Conservation (phyloP, 2,113 vertebrate genomes). For the human (Homo sapiens) region GRCh38 chr4:120471001-120471500, state of each 20-base stretch:
- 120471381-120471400: not conserved
- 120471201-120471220: not conserved
- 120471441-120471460: not conserved
- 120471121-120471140: not conserved
- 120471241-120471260: not conserved
- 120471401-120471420: not conserved
- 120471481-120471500: not conserved
- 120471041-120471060: not conserved
- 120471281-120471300: not conserved
- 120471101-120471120: not conserved
- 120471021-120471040: not conserved
- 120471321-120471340: not conserved
- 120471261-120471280: not conserved
- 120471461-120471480: not conserved
- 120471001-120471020: not conserved
- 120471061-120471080: not conserved
- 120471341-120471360: not conserved
- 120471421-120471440: not conserved
- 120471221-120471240: not conserved
- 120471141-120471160: not conserved
- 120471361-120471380: not conserved
- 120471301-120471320: conserved; percentile 22
- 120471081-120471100: not conserved
- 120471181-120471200: not conserved
- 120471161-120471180: not conserved